Evolutionary conservation across 1,140 invertebrate genomes (phyloP).

Genomic region (Drosophila ohnishii): DNA sequence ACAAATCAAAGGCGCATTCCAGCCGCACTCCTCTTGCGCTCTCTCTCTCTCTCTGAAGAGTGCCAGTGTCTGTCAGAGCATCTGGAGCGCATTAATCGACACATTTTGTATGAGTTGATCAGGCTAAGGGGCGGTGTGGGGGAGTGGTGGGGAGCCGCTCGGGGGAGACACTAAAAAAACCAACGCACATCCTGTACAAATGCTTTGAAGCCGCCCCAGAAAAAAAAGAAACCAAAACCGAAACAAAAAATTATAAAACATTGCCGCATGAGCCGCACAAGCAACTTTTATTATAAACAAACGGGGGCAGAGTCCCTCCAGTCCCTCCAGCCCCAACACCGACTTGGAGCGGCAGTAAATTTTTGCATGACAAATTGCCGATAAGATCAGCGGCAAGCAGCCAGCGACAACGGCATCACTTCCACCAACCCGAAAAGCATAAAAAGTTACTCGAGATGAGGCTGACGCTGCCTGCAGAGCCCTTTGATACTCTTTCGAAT

Average conservation of each 20-base stretch:
- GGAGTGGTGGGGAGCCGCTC: not conserved
- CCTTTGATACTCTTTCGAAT: constrained; percentile 1
- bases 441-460: constrained; percentile 17
- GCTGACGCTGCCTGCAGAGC: not conserved
- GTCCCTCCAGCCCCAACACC: not conserved
- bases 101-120: constrained; percentile 76
- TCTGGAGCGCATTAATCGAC: constrained; percentile 81
- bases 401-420: constrained; percentile 56
- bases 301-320: constrained; percentile 40
- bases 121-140: constrained; percentile 9
- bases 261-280: constrained; percentile 50
- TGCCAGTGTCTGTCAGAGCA: constrained; percentile 58
- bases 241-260: constrained; percentile 53
- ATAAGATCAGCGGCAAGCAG: constrained; percentile 71
- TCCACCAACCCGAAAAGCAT: constrained; percentile 35
- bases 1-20: constrained; percentile 80
- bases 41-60: constrained; percentile 32
- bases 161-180: constrained; percentile 40
- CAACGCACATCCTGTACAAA: constrained; percentile 68
- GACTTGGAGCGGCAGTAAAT: constrained; percentile 68
- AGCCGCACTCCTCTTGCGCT: constrained; percentile 41
- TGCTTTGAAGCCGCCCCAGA: constrained; percentile 64
- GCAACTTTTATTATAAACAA: constrained; percentile 73
- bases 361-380: constrained; percentile 81
- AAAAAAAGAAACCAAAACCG: constrained; percentile 30